phyloP scores from a whole-genome alignment of 2,113 vertebrate genomes.

The Pterocles burchelli region DNA sequence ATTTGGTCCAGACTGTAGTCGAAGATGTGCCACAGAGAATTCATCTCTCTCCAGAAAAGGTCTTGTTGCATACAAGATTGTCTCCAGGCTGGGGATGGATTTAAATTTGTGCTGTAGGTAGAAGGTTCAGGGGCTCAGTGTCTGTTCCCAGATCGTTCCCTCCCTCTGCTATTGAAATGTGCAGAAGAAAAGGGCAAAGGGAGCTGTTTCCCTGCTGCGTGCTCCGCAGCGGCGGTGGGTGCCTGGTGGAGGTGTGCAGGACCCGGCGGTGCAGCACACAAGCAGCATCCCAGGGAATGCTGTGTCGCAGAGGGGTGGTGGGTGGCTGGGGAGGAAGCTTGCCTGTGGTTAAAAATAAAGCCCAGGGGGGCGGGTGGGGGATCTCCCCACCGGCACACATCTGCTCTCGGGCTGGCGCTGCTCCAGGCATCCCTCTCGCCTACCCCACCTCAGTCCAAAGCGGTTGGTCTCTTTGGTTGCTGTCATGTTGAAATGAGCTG shows the following conservation, averaged over 20 bases:
- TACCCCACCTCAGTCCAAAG: background rate
- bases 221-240: rapidly evolving
- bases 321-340: background rate
- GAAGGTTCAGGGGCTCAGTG: background rate
- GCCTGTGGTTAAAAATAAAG: background rate
- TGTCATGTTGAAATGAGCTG: slow-evolving; percentile 61
- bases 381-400: background rate
- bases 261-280: background rate
- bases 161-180: rapidly evolving
- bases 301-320: background rate
- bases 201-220: rapidly evolving
- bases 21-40: background rate
- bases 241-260: background rate
- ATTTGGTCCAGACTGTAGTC: background rate
- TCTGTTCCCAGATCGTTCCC: background rate
- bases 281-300: background rate
- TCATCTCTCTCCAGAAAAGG: background rate
- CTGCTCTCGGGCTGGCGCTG: background rate
- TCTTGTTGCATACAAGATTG: rapidly evolving
- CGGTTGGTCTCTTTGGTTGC: slow-evolving; percentile 2
- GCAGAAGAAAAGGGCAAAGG: background rate
- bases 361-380: background rate
- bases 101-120: background rate
- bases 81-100: background rate
- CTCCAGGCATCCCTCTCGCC: background rate